Base-by-base conservation (phyloP, 2,113 vertebrate genomes). In the Scopus umbretta region DNA sequence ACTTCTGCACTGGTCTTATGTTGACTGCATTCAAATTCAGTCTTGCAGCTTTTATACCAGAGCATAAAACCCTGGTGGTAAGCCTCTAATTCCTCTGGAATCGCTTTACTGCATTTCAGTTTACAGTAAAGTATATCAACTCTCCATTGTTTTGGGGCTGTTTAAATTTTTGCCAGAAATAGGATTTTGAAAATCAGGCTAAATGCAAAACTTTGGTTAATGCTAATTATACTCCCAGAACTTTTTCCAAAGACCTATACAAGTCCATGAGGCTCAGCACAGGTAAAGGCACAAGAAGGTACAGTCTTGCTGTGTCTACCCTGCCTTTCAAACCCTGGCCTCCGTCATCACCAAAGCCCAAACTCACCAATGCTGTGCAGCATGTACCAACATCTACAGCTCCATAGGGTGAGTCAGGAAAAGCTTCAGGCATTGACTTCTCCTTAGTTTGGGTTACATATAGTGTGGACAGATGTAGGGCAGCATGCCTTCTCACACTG, bases 391-490 rank as follows among this genome's bases (percentile, higher is more conserved):
- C 47, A 53, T 21, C 17, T 30, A 50, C 61, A 75, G 65, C 55
- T 47, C 43, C 38, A 45, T 38, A 26, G 22, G 52, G 43, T 16
- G 43, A 50, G n/a, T 58, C 68, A 66, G 65, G 29, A 88, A 75
- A 63, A 88, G 23, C 47, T 66, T 58, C 18, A 71, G 79, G 65
- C 27, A 8, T n/a, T 5, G 15, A 23, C n/a, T 47, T 17, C 29
- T 83, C 52, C 45, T 73, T 86, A 23, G 34, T 56, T 62, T 79
- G 32, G 8, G 15, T 49, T 58, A 22, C 10, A 22, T 40, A 63
- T 58, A 53, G 27, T 7, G 26, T 3, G 16, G 9, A n/a, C 29
- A 52, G 71, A 34, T 6, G 0, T 0, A 82, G 58, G 4, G 16
- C 50, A 70, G 20, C 5, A 11, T 10, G 13, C 20, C 4, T 59